These are phyloP conservation scores for Phortica magna DNA, from an alignment of 2,888 invertebrate species.

Conservation along the genomic window DNA sequence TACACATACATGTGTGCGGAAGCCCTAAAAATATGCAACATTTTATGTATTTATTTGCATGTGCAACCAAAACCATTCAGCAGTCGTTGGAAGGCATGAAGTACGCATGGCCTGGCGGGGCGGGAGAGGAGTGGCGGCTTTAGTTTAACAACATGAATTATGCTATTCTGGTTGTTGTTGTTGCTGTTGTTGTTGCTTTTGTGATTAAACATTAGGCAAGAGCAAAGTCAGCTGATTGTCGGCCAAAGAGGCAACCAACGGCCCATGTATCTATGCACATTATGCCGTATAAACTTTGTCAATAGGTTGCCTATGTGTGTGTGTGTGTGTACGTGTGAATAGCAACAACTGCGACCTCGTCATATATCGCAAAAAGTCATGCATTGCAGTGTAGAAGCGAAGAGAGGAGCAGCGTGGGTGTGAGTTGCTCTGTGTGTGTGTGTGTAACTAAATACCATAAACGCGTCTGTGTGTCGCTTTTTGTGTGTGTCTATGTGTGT, in stretches of 20 bases:
- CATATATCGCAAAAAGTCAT: conserved; percentile 5
- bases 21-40: conserved; percentile 66
- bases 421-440: too few species aligned
- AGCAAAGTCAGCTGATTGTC: not conserved
- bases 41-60: not conserved
- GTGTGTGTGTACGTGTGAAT: conserved; percentile 42
- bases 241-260: not conserved
- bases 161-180: not conserved
- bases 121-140: conserved; percentile 20
- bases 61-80: not conserved
- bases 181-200: not conserved
- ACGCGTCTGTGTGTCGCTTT: too few species aligned
- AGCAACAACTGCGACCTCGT: conserved; percentile 68
- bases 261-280: not conserved
- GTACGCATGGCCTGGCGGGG: too few species aligned
- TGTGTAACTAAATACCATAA: too few species aligned
- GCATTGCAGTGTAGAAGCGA: too few species aligned
- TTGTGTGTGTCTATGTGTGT: too few species aligned
- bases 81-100: not conserved
- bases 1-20: conserved; percentile 31
- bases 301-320: conserved; percentile 11
- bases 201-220: not conserved
- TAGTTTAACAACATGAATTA: not conserved
- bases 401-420: too few species aligned
- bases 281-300: too few species aligned